Conservation (phyloP, 2,888 invertebrate species). For the Dioctria linearis region DNA sequence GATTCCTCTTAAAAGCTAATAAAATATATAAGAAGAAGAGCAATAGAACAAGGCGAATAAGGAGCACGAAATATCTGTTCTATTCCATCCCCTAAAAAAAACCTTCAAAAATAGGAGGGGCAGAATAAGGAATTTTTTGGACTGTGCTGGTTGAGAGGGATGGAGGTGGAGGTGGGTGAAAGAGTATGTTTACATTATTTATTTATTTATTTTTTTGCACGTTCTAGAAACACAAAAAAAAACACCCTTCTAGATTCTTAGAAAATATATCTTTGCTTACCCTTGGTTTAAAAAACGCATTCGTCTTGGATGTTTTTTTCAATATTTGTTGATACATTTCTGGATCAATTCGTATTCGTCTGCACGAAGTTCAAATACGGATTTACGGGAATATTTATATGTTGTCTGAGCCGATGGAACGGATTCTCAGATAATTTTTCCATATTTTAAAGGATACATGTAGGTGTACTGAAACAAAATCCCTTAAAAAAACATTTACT, state of each 20-base stretch:
- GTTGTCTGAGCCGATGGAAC: no score
- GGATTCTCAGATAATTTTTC: neutral
- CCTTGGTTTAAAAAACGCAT: conserved; percentile 46
- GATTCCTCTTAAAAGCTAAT: conserved; percentile 48
- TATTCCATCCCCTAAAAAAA: neutral
- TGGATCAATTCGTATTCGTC: neutral
- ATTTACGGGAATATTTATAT: neutral
- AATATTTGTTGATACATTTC: conserved; percentile 32
- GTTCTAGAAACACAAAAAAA: neutral
- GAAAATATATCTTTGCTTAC: conserved; percentile 32
- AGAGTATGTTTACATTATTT: neutral
- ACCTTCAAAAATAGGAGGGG: no score
- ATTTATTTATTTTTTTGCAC: conserved; percentile 29
- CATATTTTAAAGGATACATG: conserved; percentile 19
- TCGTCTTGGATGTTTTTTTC: conserved; percentile 29
- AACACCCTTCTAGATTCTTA: conserved; percentile 9
- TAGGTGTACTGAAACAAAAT: no score
- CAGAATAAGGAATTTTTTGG: no score
- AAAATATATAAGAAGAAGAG: conserved; percentile 32
- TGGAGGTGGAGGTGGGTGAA: neutral
- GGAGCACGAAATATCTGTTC: neutral
- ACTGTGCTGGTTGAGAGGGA: neutral
- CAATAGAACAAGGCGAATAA: conserved; percentile 2
- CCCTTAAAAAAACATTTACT: no score
- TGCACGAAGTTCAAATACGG: neutral